Evolutionary conservation across 1,140 invertebrate genomes (phyloP).

Genomic region (Oryzaephilus surinamensis): DNA sequence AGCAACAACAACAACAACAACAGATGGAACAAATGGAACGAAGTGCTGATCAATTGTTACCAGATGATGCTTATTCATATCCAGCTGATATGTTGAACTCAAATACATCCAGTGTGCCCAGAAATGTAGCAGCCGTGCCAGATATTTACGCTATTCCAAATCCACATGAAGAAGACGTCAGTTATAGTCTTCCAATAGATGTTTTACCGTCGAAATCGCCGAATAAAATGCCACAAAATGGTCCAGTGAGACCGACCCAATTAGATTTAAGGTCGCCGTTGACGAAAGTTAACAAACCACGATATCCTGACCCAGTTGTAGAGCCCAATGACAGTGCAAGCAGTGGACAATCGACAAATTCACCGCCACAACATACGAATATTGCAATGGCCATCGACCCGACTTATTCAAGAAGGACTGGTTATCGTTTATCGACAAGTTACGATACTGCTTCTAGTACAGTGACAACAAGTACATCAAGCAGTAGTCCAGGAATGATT

Average conservation of each 20-base stretch:
- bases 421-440: slow-evolving; percentile 24
- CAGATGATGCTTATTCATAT: slow-evolving; percentile 33
- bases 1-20: slow-evolving; percentile 33
- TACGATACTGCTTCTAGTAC: slow-evolving; percentile 31
- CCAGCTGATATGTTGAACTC: slow-evolving; percentile 30
- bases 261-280: slow-evolving; percentile 32
- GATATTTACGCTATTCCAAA: slow-evolving; percentile 24
- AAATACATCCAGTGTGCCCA: slow-evolving; percentile 14
- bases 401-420: slow-evolving; percentile 37
- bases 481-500: slow-evolving; percentile 29
- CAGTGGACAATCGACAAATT: slow-evolving; percentile 11
- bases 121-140: slow-evolving; percentile 16
- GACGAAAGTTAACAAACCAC: slow-evolving; percentile 25
- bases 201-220: slow-evolving; percentile 14
- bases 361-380: slow-evolving; percentile 34
- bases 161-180: slow-evolving; percentile 29
- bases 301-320: slow-evolving; percentile 30
- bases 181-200: slow-evolving; percentile 33
- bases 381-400: slow-evolving; percentile 51
- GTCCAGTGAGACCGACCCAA: slow-evolving; percentile 27
- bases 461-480: slow-evolving; percentile 31
- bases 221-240: not conserved
- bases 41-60: slow-evolving; percentile 24
- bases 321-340: slow-evolving; percentile 15
- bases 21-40: too few relatives aligned